These are phyloP conservation scores for Scaptomyza polygonia DNA, from an alignment of 2,888 invertebrate genomes.

Conservation along the genomic window DNA sequence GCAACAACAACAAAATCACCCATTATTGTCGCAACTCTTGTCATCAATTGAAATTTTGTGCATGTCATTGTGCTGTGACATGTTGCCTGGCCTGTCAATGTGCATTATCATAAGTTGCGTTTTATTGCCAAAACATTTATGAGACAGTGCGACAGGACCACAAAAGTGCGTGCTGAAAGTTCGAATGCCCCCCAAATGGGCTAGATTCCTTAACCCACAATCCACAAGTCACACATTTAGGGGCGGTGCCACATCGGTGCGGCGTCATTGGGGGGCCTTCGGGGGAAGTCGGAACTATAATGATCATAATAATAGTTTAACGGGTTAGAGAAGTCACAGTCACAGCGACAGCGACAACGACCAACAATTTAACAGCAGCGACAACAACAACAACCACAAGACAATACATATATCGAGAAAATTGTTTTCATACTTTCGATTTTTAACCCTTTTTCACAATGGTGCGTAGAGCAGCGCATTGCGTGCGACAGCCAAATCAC, in stretches of 20 bases:
- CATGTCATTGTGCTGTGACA: slow-evolving; percentile 61
- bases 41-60: slow-evolving; percentile 65
- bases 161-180: slow-evolving; percentile 72
- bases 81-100: slow-evolving; percentile 59
- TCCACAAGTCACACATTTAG: neutral
- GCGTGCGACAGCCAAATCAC: slow-evolving; percentile 40
- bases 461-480: slow-evolving; percentile 52
- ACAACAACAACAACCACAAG: slow-evolving; percentile 17
- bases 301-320: slow-evolving; percentile 76
- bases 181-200: slow-evolving; percentile 17
- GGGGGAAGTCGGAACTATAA: slow-evolving; percentile 47
- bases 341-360: slow-evolving; percentile 65
- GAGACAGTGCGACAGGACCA: slow-evolving; percentile 47
- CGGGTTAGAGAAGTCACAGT: slow-evolving; percentile 77
- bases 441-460: slow-evolving; percentile 57
- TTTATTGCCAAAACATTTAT: slow-evolving; percentile 78
- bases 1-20: slow-evolving; percentile 25
- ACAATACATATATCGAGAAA: slow-evolving; percentile 49
- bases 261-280: slow-evolving; percentile 24
- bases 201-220: neutral
- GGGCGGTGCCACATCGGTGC: slow-evolving; percentile 32
- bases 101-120: slow-evolving; percentile 74
- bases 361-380: slow-evolving; percentile 59
- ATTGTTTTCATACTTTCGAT: slow-evolving; percentile 71
- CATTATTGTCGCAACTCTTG: slow-evolving; percentile 63